Evolutionary conservation across 2,888 invertebrate species (phyloP).

Genomic region (Eupithecia tripunctaria): DNA sequence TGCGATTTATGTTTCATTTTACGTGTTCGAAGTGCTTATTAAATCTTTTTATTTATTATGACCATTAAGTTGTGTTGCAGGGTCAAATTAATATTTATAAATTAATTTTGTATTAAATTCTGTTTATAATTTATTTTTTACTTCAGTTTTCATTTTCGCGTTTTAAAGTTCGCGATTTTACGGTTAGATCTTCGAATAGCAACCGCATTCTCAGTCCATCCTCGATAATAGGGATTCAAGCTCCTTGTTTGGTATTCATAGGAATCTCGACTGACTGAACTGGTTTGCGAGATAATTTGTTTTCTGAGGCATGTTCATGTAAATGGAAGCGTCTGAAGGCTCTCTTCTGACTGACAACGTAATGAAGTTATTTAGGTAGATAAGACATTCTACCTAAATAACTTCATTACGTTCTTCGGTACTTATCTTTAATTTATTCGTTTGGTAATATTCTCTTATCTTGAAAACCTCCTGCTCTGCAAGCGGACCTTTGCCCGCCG

Average conservation of each 20-base stretch:
- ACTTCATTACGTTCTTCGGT: no score
- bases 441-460: background rate
- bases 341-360: background rate
- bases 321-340: background rate
- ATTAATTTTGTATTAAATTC: no score
- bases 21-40: no score
- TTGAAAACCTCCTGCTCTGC: background rate
- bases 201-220: conserved; percentile 13
- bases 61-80: no score
- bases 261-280: conserved; percentile 18
- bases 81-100: no score
- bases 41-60: no score
- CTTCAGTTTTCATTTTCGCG: no score
- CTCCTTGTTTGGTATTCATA: conserved; percentile 33
- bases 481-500: no score
- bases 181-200: conserved; percentile 3
- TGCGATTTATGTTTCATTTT: no score
- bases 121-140: no score
- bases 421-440: background rate
- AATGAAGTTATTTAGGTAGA: background rate
- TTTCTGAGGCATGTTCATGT: background rate
- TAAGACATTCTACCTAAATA: no score
- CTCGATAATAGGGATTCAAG: conserved; percentile 11
- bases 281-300: conserved; percentile 2
- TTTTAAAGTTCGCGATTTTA: background rate